These are phyloP conservation scores for Dione vanillae DNA, from an alignment of 2,888 invertebrate species.

Conservation along the genomic window DNA sequence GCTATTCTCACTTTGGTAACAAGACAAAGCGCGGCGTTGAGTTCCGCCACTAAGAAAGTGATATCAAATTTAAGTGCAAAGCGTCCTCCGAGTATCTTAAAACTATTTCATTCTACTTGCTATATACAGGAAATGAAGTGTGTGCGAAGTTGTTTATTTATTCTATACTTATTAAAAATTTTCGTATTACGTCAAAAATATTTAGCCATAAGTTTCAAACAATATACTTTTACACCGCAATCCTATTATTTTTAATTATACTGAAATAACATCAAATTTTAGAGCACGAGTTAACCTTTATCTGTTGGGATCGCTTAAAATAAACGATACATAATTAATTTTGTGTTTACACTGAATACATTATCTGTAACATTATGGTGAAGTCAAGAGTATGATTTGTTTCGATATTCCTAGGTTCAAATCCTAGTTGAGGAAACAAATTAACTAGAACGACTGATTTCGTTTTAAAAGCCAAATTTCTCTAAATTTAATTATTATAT, in stretches of 20 bases:
- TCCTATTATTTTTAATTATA: conserved; percentile 19
- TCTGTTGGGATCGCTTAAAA: conserved; percentile 16
- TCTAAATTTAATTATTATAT: too few species aligned
- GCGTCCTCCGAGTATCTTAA: too few species aligned
- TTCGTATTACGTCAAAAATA: not conserved
- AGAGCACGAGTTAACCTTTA: conserved; percentile 7
- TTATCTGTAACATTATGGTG: not conserved
- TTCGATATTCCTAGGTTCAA: not conserved
- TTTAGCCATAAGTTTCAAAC: not conserved
- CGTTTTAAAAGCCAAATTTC: not conserved
- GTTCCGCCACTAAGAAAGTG: too few species aligned
- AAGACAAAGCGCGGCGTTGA: too few species aligned
- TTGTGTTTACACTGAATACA: not conserved
- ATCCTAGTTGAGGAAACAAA: not conserved
- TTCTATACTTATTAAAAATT: too few species aligned
- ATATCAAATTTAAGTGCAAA: too few species aligned
- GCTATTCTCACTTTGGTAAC: too few species aligned
- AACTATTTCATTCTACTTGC: not conserved
- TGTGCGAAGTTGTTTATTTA: not conserved
- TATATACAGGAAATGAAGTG: not conserved
- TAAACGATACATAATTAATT: conserved; percentile 19
- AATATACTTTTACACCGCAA: conserved; percentile 7
- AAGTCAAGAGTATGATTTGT: not conserved
- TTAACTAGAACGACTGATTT: not conserved
- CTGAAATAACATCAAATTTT: conserved; percentile 21